Evolutionary conservation across 2,113 vertebrate genomes (phyloP), one percentile per base, ranked within the genome.

Genomic region (Centrocercus urophasianus): DNA sequence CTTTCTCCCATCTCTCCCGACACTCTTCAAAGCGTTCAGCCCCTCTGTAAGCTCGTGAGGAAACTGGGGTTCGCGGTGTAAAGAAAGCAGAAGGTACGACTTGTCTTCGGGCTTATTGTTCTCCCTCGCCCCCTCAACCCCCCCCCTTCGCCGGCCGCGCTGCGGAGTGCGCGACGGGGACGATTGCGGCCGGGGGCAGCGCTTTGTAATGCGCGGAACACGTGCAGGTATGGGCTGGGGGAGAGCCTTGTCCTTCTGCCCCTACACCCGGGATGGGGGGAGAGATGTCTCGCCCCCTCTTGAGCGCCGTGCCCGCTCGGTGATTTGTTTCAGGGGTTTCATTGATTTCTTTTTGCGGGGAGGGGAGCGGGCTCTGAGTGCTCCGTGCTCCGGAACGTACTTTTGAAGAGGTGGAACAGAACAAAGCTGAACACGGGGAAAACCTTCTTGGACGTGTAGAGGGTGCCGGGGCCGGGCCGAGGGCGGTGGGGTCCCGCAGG

Each of bases 61-160:
- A 80, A 75, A 50, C n/a, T 34, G 48, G 73, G 40, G 47, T 81
- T 77, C 77, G 5, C 61, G 89, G 70, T 91, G 95, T 65, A 79
- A 74, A 88, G 56, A 75, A 92, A 95, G 61, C 64, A 74, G 91
- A 95, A 97, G 98, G 98, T 98, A 97, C 96, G 96, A 70, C 87
- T 61, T 88, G 71, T 69, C 91, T 87, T 43, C 8, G 94, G 85
- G 66, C 65, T 96, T 87, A 67, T 93, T 93, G 56, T 73, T 74
- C 88, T 75, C 67, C 43, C 47, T 80, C 18, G 63, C 4, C 5
- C 36, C 50, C 43, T 40, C 40, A 40, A 40, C 42, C 42, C 15
- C 42, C 42, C 42, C 42, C 42, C 15, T 43, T 43, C 42, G 25
- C 74, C 52, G 88, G 91, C 95, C 71, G 74, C 61, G 38, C 28